A percentile compares a stretch with the other conserved stretches of the same genome.
Evolutionary conservation across 64 coral and sea anemone species (phyloP).

Genomic region (Pocillopora damicornis): DNA sequence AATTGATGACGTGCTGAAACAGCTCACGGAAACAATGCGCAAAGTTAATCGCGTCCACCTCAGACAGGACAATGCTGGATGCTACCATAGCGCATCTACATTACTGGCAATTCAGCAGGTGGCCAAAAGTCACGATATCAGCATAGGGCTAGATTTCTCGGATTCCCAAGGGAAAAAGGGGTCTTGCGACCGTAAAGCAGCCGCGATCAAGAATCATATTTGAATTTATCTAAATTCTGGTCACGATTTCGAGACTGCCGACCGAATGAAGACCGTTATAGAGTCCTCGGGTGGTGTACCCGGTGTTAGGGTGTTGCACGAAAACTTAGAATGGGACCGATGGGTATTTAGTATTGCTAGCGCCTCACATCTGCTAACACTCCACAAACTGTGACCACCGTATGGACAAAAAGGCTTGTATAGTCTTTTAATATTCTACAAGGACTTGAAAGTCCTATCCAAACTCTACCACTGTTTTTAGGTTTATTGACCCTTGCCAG

Average conservation of each 20-base stretch:
- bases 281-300: too few relatives aligned
- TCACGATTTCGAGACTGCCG: constrained; percentile 50
- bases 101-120: constrained; percentile 13
- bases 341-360: too few relatives aligned
- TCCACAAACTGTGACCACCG: too few relatives aligned
- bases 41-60: constrained; percentile 6
- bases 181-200: not conserved
- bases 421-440: too few relatives aligned
- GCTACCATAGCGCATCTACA: constrained; percentile 36
- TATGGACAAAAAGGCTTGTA: too few relatives aligned
- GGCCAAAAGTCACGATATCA: not conserved
- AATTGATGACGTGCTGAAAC: constrained; percentile 41
- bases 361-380: too few relatives aligned
- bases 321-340: too few relatives aligned
- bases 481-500: too few relatives aligned
- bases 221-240: constrained; percentile 26
- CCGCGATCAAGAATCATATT: not conserved
- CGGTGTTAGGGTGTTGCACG: too few relatives aligned
- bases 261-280: too few relatives aligned
- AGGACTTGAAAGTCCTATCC: too few relatives aligned
- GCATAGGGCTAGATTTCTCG: not conserved
- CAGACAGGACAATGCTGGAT: constrained; percentile 32
- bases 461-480: too few relatives aligned
- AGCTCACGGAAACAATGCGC: constrained; percentile 41
- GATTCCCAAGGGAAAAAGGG: not conserved